phyloP scores from a whole-genome alignment of 2,888 invertebrate genomes.

The Hofmannophila pseudospretella region DNA sequence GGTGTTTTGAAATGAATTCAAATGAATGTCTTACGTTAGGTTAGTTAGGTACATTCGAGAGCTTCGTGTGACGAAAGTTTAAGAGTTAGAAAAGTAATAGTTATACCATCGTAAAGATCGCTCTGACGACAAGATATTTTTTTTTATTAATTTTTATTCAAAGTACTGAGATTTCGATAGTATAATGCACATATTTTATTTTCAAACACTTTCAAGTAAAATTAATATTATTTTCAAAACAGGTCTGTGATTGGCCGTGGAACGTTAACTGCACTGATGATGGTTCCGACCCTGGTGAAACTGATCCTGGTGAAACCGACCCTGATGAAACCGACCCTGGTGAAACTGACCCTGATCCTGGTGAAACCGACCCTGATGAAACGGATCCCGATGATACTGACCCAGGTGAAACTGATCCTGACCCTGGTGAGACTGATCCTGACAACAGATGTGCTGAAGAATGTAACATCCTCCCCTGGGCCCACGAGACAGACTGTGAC shows the following conservation, averaged over 20 bases:
- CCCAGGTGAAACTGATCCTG: background rate
- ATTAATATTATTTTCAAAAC: background rate
- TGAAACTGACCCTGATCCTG: background rate
- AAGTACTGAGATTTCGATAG: too few species aligned
- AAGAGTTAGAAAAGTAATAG: too few species aligned
- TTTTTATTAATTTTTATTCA: too few species aligned
- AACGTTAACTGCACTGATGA: conserved; percentile 25
- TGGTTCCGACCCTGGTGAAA: background rate
- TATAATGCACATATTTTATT: too few species aligned
- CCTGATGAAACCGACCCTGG: background rate
- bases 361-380: background rate
- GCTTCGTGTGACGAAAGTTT: too few species aligned
- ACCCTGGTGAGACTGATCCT: conserved; percentile 2
- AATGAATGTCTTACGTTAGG: too few species aligned
- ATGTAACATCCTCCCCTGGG: conserved; percentile 56
- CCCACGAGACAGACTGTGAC: conserved; percentile 52
- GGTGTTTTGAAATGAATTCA: too few species aligned
- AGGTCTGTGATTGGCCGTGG: conserved; percentile 32
- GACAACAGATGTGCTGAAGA: conserved; percentile 30
- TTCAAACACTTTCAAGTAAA: background rate
- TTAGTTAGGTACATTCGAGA: too few species aligned
- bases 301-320: background rate
- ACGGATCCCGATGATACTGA: background rate
- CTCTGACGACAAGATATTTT: too few species aligned
- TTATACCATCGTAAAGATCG: too few species aligned